These are phyloP conservation scores for Moxostoma hubbsi DNA, from an alignment of 2,797 vertebrate genomes.

Conservation along the genomic window DNA sequence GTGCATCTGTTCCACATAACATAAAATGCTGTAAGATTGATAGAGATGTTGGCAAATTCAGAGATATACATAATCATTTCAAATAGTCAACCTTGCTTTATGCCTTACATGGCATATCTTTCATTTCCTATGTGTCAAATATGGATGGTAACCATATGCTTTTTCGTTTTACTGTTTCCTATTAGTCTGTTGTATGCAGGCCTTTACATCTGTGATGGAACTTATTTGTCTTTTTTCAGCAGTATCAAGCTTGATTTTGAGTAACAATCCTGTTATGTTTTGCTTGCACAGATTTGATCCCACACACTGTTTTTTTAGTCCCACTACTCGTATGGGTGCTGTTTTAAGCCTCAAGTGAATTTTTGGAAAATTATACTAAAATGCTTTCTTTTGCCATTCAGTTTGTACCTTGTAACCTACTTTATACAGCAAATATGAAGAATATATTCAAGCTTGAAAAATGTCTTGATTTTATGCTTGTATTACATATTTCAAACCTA, in stretches of 20 bases:
- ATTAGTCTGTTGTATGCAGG: neutral
- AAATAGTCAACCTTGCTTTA: neutral
- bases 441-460: no score
- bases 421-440: no score
- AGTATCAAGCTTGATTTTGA: constrained; percentile 34
- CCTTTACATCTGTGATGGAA: constrained; percentile 12
- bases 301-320: neutral
- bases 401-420: no score
- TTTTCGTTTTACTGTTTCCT: constrained; percentile 10
- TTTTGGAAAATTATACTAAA: no score
- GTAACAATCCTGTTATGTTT: constrained; percentile 20
- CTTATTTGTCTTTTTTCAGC: no score
- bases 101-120: neutral
- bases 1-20: neutral
- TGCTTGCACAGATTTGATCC: constrained; percentile 20
- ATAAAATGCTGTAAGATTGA: neutral
- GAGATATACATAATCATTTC: neutral
- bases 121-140: constrained; percentile 10
- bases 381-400: no score
- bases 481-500: no score
- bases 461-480: no score
- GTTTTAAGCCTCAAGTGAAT: neutral
- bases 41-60: neutral
- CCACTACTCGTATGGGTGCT: neutral
- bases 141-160: constrained; percentile 63